Evolutionary conservation across 2,888 invertebrate species (phyloP), one percentile per base, ranked within the genome.

Genomic region (Magallana nippona): DNA sequence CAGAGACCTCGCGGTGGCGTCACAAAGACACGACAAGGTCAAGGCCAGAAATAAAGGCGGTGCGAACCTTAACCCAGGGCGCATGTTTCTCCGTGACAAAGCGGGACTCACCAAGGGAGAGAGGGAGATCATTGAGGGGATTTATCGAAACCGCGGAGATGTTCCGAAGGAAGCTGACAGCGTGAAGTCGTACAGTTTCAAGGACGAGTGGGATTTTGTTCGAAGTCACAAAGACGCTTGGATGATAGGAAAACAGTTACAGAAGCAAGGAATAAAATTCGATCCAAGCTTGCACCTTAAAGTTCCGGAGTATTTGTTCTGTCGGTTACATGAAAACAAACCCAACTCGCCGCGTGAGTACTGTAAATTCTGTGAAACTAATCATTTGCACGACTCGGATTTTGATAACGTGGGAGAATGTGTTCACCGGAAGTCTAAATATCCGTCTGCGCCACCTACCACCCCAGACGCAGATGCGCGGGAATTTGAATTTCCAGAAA

Each of bases 91-190:
- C 8, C 82, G 91, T 27, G 91, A 91, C 83, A 92, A 92, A 79
- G 90, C 89, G 17, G 88, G 87, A n/a, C 85, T 92, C 44, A 92
- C 92, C n/a, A 90, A 90, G 84, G 92, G 92, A 1, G 92, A 92
- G 84, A 86, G 88, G 63, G 92, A 92, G 85, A 91, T 92, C 44
- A 92, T 92, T 71, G 89, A 90, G 17, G 92, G 92, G 13, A 92
- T 92, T 44, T 91, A 88, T 87, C 89, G 88, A 83, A 92, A 92
- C 81, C 86, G 92, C 60, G 89, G 91, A 55, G 91, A 90, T 82
- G 55, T 88, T 17, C 80, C 62, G 62, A 86, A 82, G n/a, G 84
- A 87, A 10, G 89, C 86, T 8, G 58, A 55, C 55, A 62, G 55
- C 3, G 62, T 56, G 11, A 58, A 83, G n/a, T 63, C 60, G 11